phyloP scores from a whole-genome alignment of 2,113 vertebrate species.

The Cyanoderma ruficeps region DNA sequence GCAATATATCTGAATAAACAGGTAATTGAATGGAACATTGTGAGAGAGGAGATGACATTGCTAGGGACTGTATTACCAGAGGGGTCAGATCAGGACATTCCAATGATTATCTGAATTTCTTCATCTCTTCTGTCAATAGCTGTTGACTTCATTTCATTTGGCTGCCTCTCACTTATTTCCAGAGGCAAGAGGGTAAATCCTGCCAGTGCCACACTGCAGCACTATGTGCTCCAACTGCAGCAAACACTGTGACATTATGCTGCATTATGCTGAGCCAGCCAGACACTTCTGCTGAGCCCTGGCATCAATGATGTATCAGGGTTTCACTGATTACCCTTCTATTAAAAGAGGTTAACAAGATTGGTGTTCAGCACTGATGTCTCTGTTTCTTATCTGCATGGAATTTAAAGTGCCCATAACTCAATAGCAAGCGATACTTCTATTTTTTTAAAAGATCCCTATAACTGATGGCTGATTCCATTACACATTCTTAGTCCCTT shows the following conservation, averaged over 20 bases:
- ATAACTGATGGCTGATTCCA: neutral
- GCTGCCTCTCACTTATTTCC: constrained; percentile 7
- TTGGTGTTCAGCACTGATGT: neutral
- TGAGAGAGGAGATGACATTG: neutral
- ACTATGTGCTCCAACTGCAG: neutral
- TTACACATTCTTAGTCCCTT: constrained; percentile 29
- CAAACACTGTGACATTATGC: neutral
- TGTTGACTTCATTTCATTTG: constrained; percentile 1
- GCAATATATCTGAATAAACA: neutral
- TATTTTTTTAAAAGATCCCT: neutral
- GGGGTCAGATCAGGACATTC: neutral
- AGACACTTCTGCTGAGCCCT: neutral
- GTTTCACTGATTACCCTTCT: neutral
- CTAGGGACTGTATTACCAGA: neutral
- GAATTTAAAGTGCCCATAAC: neutral
- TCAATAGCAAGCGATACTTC: constrained; percentile 1
- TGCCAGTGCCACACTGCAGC: neutral
- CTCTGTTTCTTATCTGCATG: neutral
- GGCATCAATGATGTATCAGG: neutral
- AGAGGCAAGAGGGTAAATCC: neutral
- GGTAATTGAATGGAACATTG: neutral
- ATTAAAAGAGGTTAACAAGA: neutral
- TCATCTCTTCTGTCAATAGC: constrained; percentile 3
- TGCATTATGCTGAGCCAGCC: neutral
- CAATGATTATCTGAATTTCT: constrained; percentile 16